Percentiles rank a stretch among this genome's conserved stretches.
Conservation (phyloP, 2,797 vertebrate genomes). For the Halcyon chelicuti region DNA sequence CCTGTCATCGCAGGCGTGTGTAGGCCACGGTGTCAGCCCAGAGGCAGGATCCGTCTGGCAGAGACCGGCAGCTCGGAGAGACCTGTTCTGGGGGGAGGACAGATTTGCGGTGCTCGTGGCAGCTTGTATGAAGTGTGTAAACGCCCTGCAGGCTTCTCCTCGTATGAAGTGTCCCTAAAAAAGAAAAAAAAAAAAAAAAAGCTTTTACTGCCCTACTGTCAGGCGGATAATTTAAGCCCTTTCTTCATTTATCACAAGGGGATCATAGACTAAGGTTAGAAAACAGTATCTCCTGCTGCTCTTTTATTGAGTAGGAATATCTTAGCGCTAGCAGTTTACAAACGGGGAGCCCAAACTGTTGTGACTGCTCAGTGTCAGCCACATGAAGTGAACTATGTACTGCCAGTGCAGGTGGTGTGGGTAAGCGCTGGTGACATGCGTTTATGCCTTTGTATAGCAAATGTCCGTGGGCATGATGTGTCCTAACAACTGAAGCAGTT, state of each 20-base stretch:
- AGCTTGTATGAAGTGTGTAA: not conserved
- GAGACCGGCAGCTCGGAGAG: not conserved
- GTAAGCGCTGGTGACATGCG: not conserved
- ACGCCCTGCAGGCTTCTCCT: not conserved
- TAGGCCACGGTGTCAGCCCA: not conserved
- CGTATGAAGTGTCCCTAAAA: not conserved
- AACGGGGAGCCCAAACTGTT: not conserved
- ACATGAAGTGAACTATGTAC: not conserved
- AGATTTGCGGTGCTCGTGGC: not conserved
- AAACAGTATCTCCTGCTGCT: not conserved
- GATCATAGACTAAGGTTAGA: not conserved
- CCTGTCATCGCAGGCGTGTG: fast-evolving
- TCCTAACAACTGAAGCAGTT: not conserved
- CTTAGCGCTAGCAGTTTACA: not conserved
- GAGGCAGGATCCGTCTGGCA: not conserved
- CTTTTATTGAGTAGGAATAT: not conserved
- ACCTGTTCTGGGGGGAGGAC: not conserved
- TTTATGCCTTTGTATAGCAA: not conserved
- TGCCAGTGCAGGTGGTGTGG: not conserved
- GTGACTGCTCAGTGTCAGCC: not conserved
- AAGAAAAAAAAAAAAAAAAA: not conserved
- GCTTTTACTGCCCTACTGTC: not conserved
- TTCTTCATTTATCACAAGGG: not conserved
- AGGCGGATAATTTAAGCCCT: not conserved
- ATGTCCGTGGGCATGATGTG: not conserved